These are phyloP conservation scores for Bovichtus variegatus DNA, from an alignment of 2,797 vertebrate species.

Conservation along the genomic window DNA sequence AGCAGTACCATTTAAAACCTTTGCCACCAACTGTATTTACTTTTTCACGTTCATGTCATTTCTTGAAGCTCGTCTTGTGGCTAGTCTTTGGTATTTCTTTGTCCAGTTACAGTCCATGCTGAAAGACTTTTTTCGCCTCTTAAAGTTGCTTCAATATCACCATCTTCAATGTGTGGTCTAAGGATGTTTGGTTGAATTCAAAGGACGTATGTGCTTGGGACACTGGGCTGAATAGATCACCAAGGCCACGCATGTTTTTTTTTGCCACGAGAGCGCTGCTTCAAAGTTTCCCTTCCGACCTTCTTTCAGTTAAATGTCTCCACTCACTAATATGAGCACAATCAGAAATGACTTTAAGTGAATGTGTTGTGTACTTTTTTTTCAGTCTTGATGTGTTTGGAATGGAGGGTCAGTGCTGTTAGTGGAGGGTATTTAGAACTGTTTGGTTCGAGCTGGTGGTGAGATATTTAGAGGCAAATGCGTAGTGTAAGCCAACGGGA, in stretches of 20 bases:
- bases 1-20: not conserved
- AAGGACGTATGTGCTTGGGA: constrained; percentile 1
- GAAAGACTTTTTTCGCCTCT: not conserved
- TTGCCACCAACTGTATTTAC: not conserved
- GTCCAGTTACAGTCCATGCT: too few species aligned
- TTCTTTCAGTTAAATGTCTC: constrained; percentile 24
- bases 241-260: constrained; percentile 16
- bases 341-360: constrained; percentile 52
- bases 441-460: constrained; percentile 1
- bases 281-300: constrained; percentile 26
- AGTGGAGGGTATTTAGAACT: not conserved
- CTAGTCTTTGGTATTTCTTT: too few species aligned
- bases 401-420: constrained; percentile 1
- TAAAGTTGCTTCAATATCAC: constrained; percentile 26
- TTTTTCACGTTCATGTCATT: not conserved
- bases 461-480: constrained; percentile 17
- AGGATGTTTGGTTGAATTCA: constrained; percentile 25
- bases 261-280: not conserved
- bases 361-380: constrained; percentile 6
- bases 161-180: constrained; percentile 13
- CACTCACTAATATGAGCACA: constrained; percentile 45
- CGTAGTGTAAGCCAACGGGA: not conserved
- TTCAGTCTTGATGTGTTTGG: constrained; percentile 12
- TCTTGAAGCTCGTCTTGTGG: not conserved
- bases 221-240: constrained; percentile 7